Evolutionary conservation across 2,888 invertebrate genomes (phyloP), one percentile per base, ranked within the genome.

Genomic region (Pristionchus entomophagus): DNA sequence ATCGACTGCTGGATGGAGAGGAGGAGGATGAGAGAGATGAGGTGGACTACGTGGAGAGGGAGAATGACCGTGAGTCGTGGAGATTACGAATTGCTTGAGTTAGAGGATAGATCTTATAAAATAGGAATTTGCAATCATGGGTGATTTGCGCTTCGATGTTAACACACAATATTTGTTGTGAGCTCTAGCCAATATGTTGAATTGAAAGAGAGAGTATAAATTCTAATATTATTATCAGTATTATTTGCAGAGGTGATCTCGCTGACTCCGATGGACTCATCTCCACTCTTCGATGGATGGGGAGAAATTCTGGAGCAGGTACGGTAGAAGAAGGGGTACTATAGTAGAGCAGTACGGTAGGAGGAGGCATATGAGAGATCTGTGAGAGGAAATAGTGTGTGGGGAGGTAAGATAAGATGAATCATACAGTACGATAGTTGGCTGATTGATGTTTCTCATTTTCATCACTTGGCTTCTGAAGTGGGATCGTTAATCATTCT

Each of bases 301-400:
- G 35, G 65, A 32, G 65, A 65, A 19, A 65, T 65, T 35, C 19
- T 65, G 32, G 65, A 65, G n/a, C 65, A 65, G 65, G 65, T 65
- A 22, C 56, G 17, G 10, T 59, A n/a, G n/a, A 56, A 10, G 8
- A 22, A n/a, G 19, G 56, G 56, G 56, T 17, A 56, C 22, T n/a
- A 22, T 56, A 56, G 17, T 17, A 22, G 22, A 17, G n/a, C 56
- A 56, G 45, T 45, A 45, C 45, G n/a, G n/a, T n/a, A n/a, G n/a
- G n/a, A n/a, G n/a, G n/a, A n/a, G n/a, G n/a, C n/a, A n/a, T n/a
- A n/a, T n/a, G n/a, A n/a, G n/a, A n/a, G n/a, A n/a, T n/a, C n/a
- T n/a, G n/a, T n/a, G n/a, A n/a, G n/a, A n/a, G n/a, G n/a, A n/a
- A n/a, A n/a, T n/a, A n/a, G n/a, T n/a, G n/a, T n/a, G n/a, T n/a